Evolutionary conservation across 2,797 vertebrate species (phyloP), one percentile per base, ranked within the genome.

Genomic region (Cossypha dichroa): DNA sequence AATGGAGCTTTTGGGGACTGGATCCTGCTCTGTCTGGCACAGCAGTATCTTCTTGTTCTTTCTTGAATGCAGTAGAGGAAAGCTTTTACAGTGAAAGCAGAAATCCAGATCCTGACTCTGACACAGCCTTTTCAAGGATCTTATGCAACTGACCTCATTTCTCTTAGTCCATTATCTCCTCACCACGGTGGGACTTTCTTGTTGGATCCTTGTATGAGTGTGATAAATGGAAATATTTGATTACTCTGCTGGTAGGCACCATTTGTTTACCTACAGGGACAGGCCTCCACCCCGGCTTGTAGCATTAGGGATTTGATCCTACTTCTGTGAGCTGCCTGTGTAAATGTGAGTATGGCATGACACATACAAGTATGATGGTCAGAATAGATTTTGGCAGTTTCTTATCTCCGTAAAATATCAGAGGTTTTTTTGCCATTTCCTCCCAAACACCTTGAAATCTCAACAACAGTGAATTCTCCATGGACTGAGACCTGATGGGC

Each of bases 401-500:
- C 11, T 73, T 60, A 40, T 79, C 15, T 85, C 18, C 31, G 23
- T 52, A 23, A 75, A 67, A 62, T 40, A 76, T 0, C 23, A 28
- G 7, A 10, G 46, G 59, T 64, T 63, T 40, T 67, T 74, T 58
- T 72, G 23, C 10, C 15, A 3, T 62, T 92, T 93, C 15, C 34
- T 90, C 10, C 17, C 7, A 56, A 49, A 20, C 20, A 43, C 41
- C 15, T 33, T 13, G 9, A 80, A 84, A 64, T 92, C 25, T 86
- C 2, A 1, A 54, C 33, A 33, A 11, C 2, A 3, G n/a, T 0
- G 0, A 78, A 51, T 58, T 81, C 10, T 81, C 31, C 40, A 2
- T 3, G 6, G 34, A 6, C 79, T 22, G 6, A 80, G 40, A 36
- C 28, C 21, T 72, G 54, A 70, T 2, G 2, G 29, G 6, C 3